Evolutionary conservation across 1,140 invertebrate genomes (phyloP), one percentile per base, ranked within the genome.

Genomic region (Bombus ignitus): DNA sequence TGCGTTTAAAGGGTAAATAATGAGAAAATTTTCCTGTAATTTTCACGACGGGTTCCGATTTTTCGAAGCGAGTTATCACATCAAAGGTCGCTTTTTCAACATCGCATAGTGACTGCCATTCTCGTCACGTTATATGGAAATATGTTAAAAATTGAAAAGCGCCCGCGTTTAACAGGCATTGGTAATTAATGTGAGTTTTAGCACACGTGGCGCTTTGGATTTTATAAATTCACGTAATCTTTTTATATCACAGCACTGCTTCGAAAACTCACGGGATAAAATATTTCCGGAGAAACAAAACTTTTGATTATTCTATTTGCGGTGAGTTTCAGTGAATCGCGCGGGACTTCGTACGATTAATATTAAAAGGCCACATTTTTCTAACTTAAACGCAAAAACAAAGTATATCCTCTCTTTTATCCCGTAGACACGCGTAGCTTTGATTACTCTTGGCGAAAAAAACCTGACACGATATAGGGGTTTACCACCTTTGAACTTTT

Each of bases 401-500:
- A 62, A 62, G 12, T n/a, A n/a, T 12, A 13, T 12, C 3, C 28
- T n/a, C 28, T n/a, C 12, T n/a, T 62, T n/a, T 62, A n/a, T 13
- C 28, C 28, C 28, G 35, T 22, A 70, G 2, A 39, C 22, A 4
- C 68, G 18, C 35, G 68, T 28, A 22, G 37, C 68, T 39, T 78
- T 78, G 37, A 39, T 53, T 80, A 32, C 42, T 25, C 66, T 57
- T 28, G 10, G 22, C 1, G 42, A 66, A n/a, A 65, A 6, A 53
- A 53, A 53, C 47, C 37, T 62, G 32, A 2, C 68, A 73, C 22
- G 66, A 25, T 18, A 18, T 59, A 59, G 37, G 59, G 18, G 53
- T 32, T 53, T 39, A 32, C 25, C 39, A 6, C 47, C 10, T 78
- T 88, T 47, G 59, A 76, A 44, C 44, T 39, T 73, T 83, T 79